A percentile compares a stretch with the other conserved stretches of the same genome.
Evolutionary conservation across 2,113 vertebrate genomes (phyloP).

Genomic region (Megatriorchis doriae): DNA sequence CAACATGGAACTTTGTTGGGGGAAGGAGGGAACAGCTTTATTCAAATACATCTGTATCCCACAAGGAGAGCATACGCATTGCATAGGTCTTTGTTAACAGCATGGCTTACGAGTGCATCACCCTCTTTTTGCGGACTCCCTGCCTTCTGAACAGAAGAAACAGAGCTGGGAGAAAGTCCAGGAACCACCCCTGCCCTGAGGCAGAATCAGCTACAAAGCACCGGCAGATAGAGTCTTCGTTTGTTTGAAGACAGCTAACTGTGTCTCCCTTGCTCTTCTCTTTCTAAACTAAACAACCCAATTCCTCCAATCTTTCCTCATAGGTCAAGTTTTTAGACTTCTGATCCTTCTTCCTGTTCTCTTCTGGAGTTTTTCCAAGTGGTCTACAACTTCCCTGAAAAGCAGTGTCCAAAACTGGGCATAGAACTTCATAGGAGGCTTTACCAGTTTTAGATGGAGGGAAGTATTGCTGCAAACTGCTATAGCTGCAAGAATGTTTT

Average conservation of each 20-base stretch:
- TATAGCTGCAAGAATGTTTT: not conserved
- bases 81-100: not conserved
- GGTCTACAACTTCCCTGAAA: not conserved
- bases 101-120: not conserved
- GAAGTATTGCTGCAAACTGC: not conserved
- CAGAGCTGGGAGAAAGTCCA: not conserved
- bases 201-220: not conserved
- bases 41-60: not conserved
- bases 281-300: not conserved
- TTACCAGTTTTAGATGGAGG: not conserved
- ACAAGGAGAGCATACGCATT: not conserved
- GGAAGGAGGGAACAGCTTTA: not conserved
- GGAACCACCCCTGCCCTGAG: not conserved
- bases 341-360: not conserved
- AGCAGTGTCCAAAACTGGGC: not conserved
- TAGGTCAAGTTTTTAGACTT: not conserved
- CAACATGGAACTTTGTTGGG: not conserved
- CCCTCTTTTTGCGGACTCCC: not conserved
- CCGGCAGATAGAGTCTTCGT: not conserved
- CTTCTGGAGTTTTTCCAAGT: constrained; percentile 8
- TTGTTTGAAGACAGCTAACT: not conserved
- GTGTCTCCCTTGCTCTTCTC: not conserved
- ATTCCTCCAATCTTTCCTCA: not conserved
- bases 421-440: not conserved
- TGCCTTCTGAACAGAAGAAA: not conserved